phyloP scores from a whole-genome alignment of 2,797 vertebrate species.

The Euthynnus affinis region DNA sequence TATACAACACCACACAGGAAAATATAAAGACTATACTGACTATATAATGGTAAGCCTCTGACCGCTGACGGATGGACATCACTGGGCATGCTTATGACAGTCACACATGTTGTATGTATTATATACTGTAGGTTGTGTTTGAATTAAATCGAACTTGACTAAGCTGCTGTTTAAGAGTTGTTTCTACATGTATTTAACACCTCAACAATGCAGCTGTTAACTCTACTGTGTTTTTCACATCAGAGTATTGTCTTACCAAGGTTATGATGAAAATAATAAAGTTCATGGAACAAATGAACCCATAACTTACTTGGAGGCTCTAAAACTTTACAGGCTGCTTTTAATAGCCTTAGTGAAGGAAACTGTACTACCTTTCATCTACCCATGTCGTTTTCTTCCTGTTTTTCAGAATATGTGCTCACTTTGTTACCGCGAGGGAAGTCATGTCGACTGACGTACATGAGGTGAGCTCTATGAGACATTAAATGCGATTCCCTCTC shows the following conservation, averaged over 20 bases:
- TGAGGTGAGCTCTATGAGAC: constrained; percentile 6
- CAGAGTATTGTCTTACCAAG: background rate
- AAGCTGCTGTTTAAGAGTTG: too few relatives aligned
- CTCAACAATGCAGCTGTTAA: background rate
- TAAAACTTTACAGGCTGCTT: background rate
- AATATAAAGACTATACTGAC: too few relatives aligned
- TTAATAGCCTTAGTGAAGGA: constrained; percentile 7
- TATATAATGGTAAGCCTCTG: too few relatives aligned
- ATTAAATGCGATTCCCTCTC: constrained; percentile 19
- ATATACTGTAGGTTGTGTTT: too few relatives aligned
- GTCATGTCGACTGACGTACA: constrained; percentile 3
- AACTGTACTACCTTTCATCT: constrained; percentile 6
- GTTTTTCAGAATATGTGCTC: background rate
- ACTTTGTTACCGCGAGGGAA: background rate
- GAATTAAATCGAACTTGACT: too few relatives aligned
- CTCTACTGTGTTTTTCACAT: background rate
- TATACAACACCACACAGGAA: too few relatives aligned
- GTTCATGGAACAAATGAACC: background rate
- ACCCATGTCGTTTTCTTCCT: constrained; percentile 2
- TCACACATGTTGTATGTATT: too few relatives aligned
- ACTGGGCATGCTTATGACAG: too few relatives aligned
- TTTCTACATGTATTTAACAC: too few relatives aligned
- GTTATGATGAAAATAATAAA: background rate
- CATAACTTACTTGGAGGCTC: background rate
- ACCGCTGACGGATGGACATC: too few relatives aligned